Evolutionary conservation across 2,888 invertebrate species (phyloP).

Genomic region (Linnaemya vulpina): DNA sequence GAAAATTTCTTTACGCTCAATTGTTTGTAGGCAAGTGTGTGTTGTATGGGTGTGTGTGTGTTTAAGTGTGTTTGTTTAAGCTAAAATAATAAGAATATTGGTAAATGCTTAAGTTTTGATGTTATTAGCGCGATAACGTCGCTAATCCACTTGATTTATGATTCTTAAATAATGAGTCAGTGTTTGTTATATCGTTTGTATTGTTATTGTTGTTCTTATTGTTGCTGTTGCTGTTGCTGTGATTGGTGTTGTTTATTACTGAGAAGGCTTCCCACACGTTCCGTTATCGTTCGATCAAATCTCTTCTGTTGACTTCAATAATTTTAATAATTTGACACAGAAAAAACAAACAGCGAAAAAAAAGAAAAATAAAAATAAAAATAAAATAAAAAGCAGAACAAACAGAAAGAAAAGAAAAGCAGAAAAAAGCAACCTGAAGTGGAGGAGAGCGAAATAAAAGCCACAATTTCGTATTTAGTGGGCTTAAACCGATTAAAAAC

Average conservation of each 20-base stretch:
- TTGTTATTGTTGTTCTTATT: slow-evolving; percentile 39
- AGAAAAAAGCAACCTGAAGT: not conserved
- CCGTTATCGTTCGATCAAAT: slow-evolving; percentile 69
- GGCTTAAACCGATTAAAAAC: slow-evolving; percentile 69
- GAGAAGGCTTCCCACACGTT: slow-evolving; percentile 69
- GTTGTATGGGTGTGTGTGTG: not conserved
- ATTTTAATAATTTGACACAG: slow-evolving; percentile 72
- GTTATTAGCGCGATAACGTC: slow-evolving; percentile 82
- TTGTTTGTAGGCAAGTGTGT: not conserved
- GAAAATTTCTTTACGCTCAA: slow-evolving; percentile 54
- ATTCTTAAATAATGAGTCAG: slow-evolving; percentile 73
- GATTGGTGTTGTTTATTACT: slow-evolving; percentile 62
- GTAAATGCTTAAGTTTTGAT: slow-evolving; percentile 76
- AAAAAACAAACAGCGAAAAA: slow-evolving; percentile 38
- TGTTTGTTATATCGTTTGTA: slow-evolving; percentile 56
- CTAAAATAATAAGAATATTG: slow-evolving; percentile 59
- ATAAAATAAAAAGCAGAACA: no score
- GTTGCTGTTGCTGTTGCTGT: slow-evolving; percentile 36
- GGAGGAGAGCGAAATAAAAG: slow-evolving; percentile 14
- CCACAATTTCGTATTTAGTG: slow-evolving; percentile 65
- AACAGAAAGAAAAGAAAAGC: not conserved
- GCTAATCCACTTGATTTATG: slow-evolving; percentile 81
- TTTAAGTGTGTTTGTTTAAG: slow-evolving; percentile 60
- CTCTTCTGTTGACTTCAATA: slow-evolving; percentile 70
- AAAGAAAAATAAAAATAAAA: no score